Evolutionary conservation across 2,888 invertebrate species (phyloP).

Genomic region (Clanis bilineata): DNA sequence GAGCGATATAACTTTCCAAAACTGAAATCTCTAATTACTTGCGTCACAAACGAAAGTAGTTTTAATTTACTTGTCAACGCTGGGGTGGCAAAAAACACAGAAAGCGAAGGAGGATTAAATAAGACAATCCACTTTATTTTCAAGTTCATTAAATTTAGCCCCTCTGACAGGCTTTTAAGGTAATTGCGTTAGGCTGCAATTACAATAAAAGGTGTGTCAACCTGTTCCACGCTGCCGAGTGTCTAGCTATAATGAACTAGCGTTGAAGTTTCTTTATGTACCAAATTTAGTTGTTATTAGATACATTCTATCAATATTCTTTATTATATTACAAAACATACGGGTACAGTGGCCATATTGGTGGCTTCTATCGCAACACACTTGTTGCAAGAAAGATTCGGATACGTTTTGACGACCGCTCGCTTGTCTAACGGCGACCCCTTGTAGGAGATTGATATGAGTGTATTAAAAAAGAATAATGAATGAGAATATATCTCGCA

Average conservation of each 20-base stretch:
- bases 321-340: neutral
- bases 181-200: conserved; percentile 74
- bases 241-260: conserved; percentile 18
- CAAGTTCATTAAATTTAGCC: conserved; percentile 74
- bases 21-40: neutral
- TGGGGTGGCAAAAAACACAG: conserved; percentile 31
- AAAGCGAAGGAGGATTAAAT: conserved; percentile 56
- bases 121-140: conserved; percentile 71
- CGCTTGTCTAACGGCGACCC: no score
- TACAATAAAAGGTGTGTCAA: conserved; percentile 47
- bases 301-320: neutral
- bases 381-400: no score
- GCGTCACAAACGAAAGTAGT: conserved; percentile 16
- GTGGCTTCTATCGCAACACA: no score
- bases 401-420: no score
- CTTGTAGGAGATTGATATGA: no score
- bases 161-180: conserved; percentile 77
- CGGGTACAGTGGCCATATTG: no score
- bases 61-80: conserved; percentile 30
- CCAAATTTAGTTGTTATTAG: neutral
- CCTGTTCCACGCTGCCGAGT: conserved; percentile 16
- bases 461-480: no score
- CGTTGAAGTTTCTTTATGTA: conserved; percentile 1
- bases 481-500: no score
- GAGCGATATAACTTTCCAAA: no score